phyloP scores from a whole-genome alignment of 2,797 vertebrate species.

The Poeciliopsis infans region DNA sequence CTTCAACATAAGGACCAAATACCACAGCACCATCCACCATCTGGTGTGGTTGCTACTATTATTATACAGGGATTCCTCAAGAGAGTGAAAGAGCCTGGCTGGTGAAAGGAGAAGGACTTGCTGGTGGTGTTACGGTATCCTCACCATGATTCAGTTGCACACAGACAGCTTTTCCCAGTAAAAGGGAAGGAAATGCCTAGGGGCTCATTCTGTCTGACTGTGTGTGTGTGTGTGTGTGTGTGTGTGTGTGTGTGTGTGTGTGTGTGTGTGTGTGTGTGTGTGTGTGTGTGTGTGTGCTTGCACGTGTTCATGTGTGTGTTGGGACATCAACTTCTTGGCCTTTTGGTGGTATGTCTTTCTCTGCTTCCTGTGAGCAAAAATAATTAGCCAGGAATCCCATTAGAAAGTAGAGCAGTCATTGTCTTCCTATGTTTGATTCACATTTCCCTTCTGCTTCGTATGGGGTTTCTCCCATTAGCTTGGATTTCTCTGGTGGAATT shows the following conservation, averaged over 20 bases:
- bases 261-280: neutral
- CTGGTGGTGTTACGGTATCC: conserved; percentile 27
- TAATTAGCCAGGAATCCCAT: conserved; percentile 47
- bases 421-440: no score
- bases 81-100: conserved; percentile 17
- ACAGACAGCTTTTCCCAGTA: conserved; percentile 42
- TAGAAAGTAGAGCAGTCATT: conserved; percentile 9
- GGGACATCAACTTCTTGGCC: conserved; percentile 35
- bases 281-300: neutral
- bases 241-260: neutral
- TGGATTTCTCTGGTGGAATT: no score
- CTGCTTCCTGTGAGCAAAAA: conserved; percentile 64
- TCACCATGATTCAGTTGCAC: conserved; percentile 48
- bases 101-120: conserved; percentile 24
- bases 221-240: neutral
- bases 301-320: neutral
- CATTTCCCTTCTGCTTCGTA: no score
- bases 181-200: conserved; percentile 77
- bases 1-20: conserved; percentile 28
- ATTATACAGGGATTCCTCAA: conserved; percentile 18
- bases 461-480: no score
- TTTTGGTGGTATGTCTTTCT: conserved; percentile 36
- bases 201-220: conserved; percentile 46
- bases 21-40: conserved; percentile 52
- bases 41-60: conserved; percentile 42